Evolutionary conservation across 2,888 invertebrate species (phyloP).

Genomic region (Athalia cordata): DNA sequence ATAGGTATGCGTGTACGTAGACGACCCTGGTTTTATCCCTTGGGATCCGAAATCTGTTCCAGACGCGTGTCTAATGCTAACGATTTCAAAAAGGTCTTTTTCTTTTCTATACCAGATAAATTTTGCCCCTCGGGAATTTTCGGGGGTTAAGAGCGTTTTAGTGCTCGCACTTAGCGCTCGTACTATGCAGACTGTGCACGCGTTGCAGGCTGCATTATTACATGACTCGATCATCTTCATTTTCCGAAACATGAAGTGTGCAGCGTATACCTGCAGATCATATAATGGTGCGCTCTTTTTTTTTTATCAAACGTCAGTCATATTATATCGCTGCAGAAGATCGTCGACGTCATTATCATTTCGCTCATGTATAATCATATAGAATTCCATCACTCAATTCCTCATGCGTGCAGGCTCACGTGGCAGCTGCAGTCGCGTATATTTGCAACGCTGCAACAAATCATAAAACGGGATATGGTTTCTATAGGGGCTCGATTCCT

Average conservation of each 20-base stretch:
- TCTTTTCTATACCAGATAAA: too few relatives aligned
- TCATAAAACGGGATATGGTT: too few relatives aligned
- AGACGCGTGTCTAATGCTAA: constrained; percentile 48
- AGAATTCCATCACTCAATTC: constrained; percentile 29
- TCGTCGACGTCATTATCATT: neutral
- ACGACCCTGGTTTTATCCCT: neutral
- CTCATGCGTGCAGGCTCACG: constrained; percentile 16
- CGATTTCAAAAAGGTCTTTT: constrained; percentile 25
- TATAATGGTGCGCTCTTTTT: neutral
- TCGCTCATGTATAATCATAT: constrained; percentile 9
- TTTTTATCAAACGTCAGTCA: too few relatives aligned
- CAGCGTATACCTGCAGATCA: too few relatives aligned
- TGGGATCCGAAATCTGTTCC: constrained; percentile 42
- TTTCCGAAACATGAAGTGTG: constrained; percentile 1
- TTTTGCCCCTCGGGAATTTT: constrained; percentile 38
- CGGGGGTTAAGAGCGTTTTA: constrained; percentile 38
- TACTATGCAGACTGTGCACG: neutral
- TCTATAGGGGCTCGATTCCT: too few relatives aligned
- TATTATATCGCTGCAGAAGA: too few relatives aligned
- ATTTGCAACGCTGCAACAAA: too few relatives aligned
- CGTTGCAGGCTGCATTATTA: neutral
- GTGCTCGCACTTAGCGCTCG: constrained; percentile 40
- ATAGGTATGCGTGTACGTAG: too few relatives aligned
- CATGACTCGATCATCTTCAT: constrained; percentile 31
- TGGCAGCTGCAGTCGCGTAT: constrained; percentile 66